phyloP scores from a whole-genome alignment of 2,888 invertebrate species.

The Sialis fuliginosa region DNA sequence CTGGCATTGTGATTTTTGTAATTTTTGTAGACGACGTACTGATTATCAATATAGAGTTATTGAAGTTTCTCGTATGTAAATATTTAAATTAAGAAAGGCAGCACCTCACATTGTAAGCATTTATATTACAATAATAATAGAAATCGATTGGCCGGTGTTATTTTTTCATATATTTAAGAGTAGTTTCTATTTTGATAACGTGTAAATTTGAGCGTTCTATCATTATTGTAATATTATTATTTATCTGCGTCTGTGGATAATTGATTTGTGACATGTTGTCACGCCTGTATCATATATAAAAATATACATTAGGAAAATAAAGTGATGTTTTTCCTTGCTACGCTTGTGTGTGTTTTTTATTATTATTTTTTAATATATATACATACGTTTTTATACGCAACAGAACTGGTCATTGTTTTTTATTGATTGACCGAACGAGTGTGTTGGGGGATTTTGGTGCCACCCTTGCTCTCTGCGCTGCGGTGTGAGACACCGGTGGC shows the following conservation, averaged over 20 bases:
- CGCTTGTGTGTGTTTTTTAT: slow-evolving; percentile 13
- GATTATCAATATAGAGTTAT: too few relatives aligned
- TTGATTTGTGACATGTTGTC: slow-evolving; percentile 8
- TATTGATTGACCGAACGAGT: slow-evolving; percentile 15
- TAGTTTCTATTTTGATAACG: too few relatives aligned
- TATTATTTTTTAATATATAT: slow-evolving; percentile 12
- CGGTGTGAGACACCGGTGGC: slow-evolving; percentile 26
- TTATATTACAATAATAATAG: too few relatives aligned
- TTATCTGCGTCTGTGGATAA: slow-evolving; percentile 5
- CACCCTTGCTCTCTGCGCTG: slow-evolving; percentile 21
- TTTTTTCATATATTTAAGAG: too few relatives aligned
- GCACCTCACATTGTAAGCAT: too few relatives aligned
- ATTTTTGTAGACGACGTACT: too few relatives aligned
- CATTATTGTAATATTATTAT: not conserved
- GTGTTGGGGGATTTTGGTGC: slow-evolving; percentile 39
- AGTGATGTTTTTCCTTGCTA: slow-evolving; percentile 9
- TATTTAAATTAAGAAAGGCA: too few relatives aligned
- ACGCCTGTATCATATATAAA: slow-evolving; percentile 4
- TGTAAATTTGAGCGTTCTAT: not conserved
- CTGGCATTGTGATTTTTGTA: too few relatives aligned
- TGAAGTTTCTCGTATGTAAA: too few relatives aligned
- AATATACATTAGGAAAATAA: slow-evolving; percentile 4
- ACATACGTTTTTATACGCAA: too few relatives aligned
- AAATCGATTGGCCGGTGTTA: too few relatives aligned
- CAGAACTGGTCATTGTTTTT: not conserved